Conservation (phyloP, 2,888 invertebrate genomes). For the Patella depressa region DNA sequence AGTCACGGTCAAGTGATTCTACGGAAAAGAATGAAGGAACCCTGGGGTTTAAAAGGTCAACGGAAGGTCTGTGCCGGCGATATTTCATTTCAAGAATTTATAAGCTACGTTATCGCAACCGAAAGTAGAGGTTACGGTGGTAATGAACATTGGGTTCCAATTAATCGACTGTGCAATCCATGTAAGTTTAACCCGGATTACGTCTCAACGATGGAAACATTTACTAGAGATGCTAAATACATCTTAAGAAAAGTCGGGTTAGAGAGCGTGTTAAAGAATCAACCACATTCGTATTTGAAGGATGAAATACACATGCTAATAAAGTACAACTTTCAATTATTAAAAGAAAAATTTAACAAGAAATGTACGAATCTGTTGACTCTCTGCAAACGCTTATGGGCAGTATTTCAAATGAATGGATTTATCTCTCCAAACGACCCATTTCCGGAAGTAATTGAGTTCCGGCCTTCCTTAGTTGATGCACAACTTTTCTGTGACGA, state of each 20-base stretch:
- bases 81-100: slow-evolving; percentile 5
- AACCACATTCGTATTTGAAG: background rate
- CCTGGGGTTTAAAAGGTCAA: background rate
- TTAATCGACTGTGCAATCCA: slow-evolving; percentile 20
- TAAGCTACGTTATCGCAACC: background rate
- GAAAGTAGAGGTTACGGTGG: background rate
- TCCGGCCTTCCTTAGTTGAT: background rate
- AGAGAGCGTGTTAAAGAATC: background rate
- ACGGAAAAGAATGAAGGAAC: background rate
- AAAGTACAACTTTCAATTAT: slow-evolving; percentile 18
- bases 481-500: background rate
- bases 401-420: slow-evolving; percentile 14
- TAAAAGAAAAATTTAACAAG: background rate
- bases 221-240: slow-evolving; percentile 14
- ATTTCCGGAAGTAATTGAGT: slow-evolving; percentile 16
- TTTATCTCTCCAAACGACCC: background rate
- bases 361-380: slow-evolving; percentile 1
- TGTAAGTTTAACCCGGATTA: slow-evolving; percentile 16
- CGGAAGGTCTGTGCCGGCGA: background rate
- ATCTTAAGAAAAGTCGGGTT: background rate
- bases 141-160: slow-evolving; percentile 23
- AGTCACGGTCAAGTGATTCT: background rate
- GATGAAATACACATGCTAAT: slow-evolving; percentile 18
- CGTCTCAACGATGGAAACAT: slow-evolving; percentile 22
- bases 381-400: slow-evolving; percentile 17